Base-by-base conservation (phyloP, 2,113 vertebrate species). In the Ptyas mucosa region DNA sequence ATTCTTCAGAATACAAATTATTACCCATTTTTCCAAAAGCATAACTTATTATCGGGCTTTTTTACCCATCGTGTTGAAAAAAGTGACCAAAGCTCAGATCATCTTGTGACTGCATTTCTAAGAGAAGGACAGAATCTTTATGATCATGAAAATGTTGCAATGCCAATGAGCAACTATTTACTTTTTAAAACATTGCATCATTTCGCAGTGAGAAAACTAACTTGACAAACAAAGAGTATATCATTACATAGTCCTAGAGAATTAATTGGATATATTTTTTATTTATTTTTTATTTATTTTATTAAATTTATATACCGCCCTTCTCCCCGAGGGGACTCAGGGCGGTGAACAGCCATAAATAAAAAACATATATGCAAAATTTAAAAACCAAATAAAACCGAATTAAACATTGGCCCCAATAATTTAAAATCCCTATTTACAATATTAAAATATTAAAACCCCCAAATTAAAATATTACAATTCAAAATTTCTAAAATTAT, bases 111-210 rank as follows among this genome's bases (percentile, higher is more conserved):
- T 94, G 55, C 51, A 51, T 0, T 75, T 93, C 87, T 51, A 92
- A 69, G 53, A 93, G 53, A 26, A 92, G 49, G 88, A 58, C 52
- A 64, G 53, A 89, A 0, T 91, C n/a, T 95, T 75, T 0, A 8
- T 5, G 29, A 26, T 5, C 69, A n/a, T 91, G 89, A 89, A 90
- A 23, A 54, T 46, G 92, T 3, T 23, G 49, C 90, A 85, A 0
- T 85, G 69, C 85, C 3, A 49, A 90, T 88, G 90, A 52, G 57
- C 85, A 93, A 88, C 87, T 81, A 93, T 75, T 85, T 81, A 55
- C 54, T 58, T 81, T 88, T 94, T 90, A 23, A 26, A 53, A 87
- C 69, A 75, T 69, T 89, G 81, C 0, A 1, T 29, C n/a, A 91
- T 46, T 15, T 49, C 94, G 90, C 3, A 93, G 93, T 95, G 0